Evolutionary conservation across 2,797 vertebrate genomes (phyloP).

Genomic region (Peromyscus melanophrys): DNA sequence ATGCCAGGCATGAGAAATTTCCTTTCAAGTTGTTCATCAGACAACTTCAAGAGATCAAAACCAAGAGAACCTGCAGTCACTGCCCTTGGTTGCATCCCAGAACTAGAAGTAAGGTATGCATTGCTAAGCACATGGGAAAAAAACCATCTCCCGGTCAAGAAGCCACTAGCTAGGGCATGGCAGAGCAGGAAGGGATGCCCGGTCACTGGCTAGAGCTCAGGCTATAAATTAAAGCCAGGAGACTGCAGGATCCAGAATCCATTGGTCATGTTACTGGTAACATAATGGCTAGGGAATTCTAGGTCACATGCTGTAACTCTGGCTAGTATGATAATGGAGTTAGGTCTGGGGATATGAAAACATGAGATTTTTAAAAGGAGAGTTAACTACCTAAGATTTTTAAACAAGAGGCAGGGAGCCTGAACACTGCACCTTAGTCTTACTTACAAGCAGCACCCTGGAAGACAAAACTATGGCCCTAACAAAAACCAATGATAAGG

Average conservation of each 20-base stretch:
- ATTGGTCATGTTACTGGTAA: background rate
- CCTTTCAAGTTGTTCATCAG: background rate
- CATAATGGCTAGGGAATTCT: background rate
- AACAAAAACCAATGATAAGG: background rate
- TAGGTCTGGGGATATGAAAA: background rate
- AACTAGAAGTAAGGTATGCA: background rate
- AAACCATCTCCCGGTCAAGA: background rate
- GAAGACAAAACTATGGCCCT: background rate
- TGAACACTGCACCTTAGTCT: background rate
- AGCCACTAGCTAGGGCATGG: background rate
- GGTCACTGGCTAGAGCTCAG: background rate
- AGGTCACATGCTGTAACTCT: background rate
- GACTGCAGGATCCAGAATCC: background rate
- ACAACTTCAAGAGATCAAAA: background rate
- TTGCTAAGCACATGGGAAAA: background rate
- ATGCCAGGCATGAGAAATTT: background rate
- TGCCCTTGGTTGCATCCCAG: background rate
- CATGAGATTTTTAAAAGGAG: background rate
- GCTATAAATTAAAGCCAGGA: background rate
- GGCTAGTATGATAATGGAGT: background rate
- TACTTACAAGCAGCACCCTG: background rate
- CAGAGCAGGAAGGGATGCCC: background rate
- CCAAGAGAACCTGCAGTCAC: background rate
- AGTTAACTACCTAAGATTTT: background rate
- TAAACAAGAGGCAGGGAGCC: background rate